Percentiles rank a stretch among this genome's conserved stretches.
Evolutionary conservation across 2,888 invertebrate species (phyloP).

Genomic region (Macrosoma leucophasiata): DNA sequence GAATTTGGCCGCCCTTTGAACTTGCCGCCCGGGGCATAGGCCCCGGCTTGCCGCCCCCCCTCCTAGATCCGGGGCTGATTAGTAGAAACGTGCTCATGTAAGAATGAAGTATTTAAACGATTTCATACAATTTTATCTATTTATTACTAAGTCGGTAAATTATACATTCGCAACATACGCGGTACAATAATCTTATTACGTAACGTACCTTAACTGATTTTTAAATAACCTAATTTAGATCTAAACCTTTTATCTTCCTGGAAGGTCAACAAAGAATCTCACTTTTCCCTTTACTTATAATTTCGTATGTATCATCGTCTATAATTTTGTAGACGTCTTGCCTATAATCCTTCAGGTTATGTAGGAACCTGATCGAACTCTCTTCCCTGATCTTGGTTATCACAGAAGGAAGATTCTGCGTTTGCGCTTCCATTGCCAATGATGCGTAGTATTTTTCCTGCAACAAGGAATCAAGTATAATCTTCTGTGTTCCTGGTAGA

Average conservation of each 20-base stretch:
- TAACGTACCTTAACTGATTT: constrained; percentile 13
- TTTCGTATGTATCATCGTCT: constrained; percentile 77
- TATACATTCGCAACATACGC: too few species aligned
- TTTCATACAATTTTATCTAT: too few species aligned
- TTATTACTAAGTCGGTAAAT: too few species aligned
- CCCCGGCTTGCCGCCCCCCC: too few species aligned
- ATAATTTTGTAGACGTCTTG: constrained; percentile 80
- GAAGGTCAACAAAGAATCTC: constrained; percentile 61
- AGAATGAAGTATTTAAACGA: too few species aligned
- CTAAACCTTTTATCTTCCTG: constrained; percentile 14
- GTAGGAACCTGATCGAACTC: constrained; percentile 77
- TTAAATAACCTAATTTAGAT: constrained; percentile 26
- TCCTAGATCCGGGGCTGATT: too few species aligned
- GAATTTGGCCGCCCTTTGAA: too few species aligned
- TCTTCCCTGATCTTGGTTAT: constrained; percentile 81
- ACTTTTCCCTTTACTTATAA: constrained; percentile 60
- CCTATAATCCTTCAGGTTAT: constrained; percentile 79
- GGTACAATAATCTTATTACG: too few species aligned
- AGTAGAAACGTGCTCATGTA: too few species aligned
- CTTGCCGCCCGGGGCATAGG: too few species aligned
- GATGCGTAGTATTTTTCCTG: constrained; percentile 83
- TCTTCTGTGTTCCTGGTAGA: too few species aligned
- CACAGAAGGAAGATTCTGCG: constrained; percentile 78
- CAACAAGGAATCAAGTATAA: constrained; percentile 26
- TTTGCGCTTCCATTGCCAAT: constrained; percentile 77